Base-by-base conservation (phyloP, 2,113 vertebrate species). In the Illadopsis cleaveri region DNA sequence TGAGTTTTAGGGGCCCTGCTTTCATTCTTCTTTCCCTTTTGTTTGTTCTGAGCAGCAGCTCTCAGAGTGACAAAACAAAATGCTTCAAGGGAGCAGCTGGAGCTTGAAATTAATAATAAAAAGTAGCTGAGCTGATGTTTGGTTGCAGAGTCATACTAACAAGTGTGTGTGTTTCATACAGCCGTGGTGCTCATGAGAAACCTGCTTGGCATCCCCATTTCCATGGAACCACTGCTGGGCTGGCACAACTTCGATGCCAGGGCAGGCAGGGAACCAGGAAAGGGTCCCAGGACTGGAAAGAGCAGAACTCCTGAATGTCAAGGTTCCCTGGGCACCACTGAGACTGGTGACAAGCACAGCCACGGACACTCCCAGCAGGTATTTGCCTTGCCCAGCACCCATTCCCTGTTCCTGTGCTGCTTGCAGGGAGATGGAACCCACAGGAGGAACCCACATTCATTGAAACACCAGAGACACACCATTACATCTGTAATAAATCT, bases 31-130 rank as follows among this genome's bases (percentile, higher is more conserved):
- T 96, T 79, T 82, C 68, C 69, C 66, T 90, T 90, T 89, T 85
- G 82, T 96, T 95, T 95, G 93, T 96, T 96, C 78, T 89, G 69
- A 96, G 70, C 68, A 77, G 75, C 47, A 86, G 4, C 45, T 92
- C 96, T 88, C 77, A 71, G 66, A 96, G 44, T 71, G 72, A 80
- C 75, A 96, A 97, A 96, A 94, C 56, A 96, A 93, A 97, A 97
- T 77, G 48, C 92, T 97, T 93, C 92, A 53, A 96, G 83, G 97
- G 93, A 94, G 92, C 92, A 96, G 95, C 81, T 96, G 95, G 93
- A 84, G 70, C 96, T 97, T 97, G 89, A 97, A 97, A 97, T 97
- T 97, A 98, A 96, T 97, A 98, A 93, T 96, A 96, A 95, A 95
- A 95, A 66, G 75, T 72, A 81, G 85, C 38, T 77, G 88, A 87